Evolutionary conservation across 1,140 invertebrate species (phyloP), one percentile per base, ranked within the genome.

Genomic region (Planococcus citri): DNA sequence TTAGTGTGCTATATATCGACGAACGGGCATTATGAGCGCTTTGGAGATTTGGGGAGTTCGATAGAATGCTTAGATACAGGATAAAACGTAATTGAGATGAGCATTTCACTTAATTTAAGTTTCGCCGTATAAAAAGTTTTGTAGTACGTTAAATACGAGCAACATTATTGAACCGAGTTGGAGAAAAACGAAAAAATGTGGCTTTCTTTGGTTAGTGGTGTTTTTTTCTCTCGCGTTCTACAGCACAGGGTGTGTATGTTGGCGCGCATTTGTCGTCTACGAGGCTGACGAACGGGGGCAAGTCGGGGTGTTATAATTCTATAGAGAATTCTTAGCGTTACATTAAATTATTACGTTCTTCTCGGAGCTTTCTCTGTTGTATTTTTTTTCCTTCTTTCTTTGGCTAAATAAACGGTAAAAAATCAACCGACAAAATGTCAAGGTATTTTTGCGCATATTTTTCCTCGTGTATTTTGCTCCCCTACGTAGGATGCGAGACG

Each of bases 31-130:
- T 51, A 51, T 51, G 41, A 51, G 41, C 41, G 41, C 41, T 51
- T 51, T 20, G 41, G 41, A 51, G 41, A 51, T 51, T 51, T 51
- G 41, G 41, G 41, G 41, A 51, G 41, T 51, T 51, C 12, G n/a
- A 51, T 20, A 20, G 41, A 51, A 51, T 51, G 41, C 12, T 51
- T 51, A 17, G 41, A 51, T 51, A 20, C 12, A 20, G 41, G 41
- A 51, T 51, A 51, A 51, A 51, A 51, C 41, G 41, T 51, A 51
- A 51, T 51, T 51, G 41, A 51, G 41, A 51, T 51, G 41, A 51
- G 41, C 41, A 51, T 51, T 51, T 51, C 41, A 51, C 41, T 51
- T 51, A 51, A 51, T 51, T 51, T 51, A 51, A 51, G 41, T 51
- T 51, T 51, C 41, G 17, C 41, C 41, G 41, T 51, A 51, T 51